Evolutionary conservation across 2,888 invertebrate species (phyloP), one percentile per base, ranked within the genome.

Genomic region (Drepana falcataria): DNA sequence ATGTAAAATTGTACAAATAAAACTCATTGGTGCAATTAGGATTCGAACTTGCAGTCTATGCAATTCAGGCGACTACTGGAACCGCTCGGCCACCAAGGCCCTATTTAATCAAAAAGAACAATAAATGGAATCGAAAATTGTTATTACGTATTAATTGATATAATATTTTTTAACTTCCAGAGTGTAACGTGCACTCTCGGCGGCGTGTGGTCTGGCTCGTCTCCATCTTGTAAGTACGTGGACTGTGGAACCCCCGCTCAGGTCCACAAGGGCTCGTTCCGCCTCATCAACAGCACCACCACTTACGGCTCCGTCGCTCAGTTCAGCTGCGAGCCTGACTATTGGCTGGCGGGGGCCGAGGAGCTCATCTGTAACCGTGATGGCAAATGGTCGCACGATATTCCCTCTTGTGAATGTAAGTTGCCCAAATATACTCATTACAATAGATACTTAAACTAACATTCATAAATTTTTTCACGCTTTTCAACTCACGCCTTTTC

Each of bases 321-420:
- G 73, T 97, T 97, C 79, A 93, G 93, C 56, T 98, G 98, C 75
- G 94, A 94, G 51, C 92, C 93, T 33, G 97, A 97, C 81, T 95
- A 96, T 79, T 97, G 96, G 95, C 89, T 97, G 44, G 93, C 93
- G n/a, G 94, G 94, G 0, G 93, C 94, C 1, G 94, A 95, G 49
- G 92, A 91, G 34, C 92, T 96, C 49, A 93, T 92, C 34, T 97
- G 97, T 78, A 95, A 95, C 44, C 92, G 94, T 56, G 96, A 97
- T 62, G 97, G 96, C 7, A 96, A 95, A 77, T 97, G 97, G 97
- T 96, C 95, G 0, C 94, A 95, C 48, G 95, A 95, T 72, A 94
- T 95, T 52, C 97, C 97, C 0, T 93, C 95, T n/a, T 97, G 97
- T 80, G 96, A 96, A 91, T 82, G 96, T 96, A 83, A 93, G 93